phyloP scores from a whole-genome alignment of 2,888 invertebrate genomes.

The Atrina japonica region DNA sequence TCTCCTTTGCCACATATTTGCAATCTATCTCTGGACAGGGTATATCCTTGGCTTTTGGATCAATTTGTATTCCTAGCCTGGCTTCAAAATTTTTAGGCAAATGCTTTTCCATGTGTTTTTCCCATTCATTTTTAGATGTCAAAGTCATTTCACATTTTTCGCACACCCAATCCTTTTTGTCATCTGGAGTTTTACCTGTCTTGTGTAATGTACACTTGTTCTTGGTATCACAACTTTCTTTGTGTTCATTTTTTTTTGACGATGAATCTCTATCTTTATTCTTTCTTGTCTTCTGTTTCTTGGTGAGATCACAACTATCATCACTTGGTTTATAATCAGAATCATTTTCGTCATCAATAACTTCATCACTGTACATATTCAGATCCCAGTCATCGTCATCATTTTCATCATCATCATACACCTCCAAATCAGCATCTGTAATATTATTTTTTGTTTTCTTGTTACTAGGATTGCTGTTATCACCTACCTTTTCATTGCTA shows the following conservation, averaged over 20 bases:
- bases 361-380: slow-evolving; percentile 15
- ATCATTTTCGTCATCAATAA: slow-evolving; percentile 44
- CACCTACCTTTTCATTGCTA: neutral
- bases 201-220: slow-evolving; percentile 6
- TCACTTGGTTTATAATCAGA: slow-evolving; percentile 12
- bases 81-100: slow-evolving; percentile 10
- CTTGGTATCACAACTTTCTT: too few species aligned
- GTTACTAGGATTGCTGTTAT: neutral
- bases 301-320: slow-evolving; percentile 22
- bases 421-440: slow-evolving; percentile 10
- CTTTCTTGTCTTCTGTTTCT: too few species aligned
- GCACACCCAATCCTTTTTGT: neutral
- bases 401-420: slow-evolving; percentile 12
- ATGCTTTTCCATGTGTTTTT: neutral
- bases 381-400: slow-evolving; percentile 15
- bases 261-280: too few species aligned
- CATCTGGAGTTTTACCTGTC: neutral
- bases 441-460: slow-evolving; percentile 10
- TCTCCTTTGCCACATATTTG: slow-evolving; percentile 55
- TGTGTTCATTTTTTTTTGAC: too few species aligned
- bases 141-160: neutral
- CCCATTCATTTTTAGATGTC: neutral
- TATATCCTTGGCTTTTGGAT: slow-evolving; percentile 16
- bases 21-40: slow-evolving; percentile 57
- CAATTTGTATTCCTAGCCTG: slow-evolving; percentile 11